Conservation (phyloP, 2,888 invertebrate species). For the Sisyra terminalis region DNA sequence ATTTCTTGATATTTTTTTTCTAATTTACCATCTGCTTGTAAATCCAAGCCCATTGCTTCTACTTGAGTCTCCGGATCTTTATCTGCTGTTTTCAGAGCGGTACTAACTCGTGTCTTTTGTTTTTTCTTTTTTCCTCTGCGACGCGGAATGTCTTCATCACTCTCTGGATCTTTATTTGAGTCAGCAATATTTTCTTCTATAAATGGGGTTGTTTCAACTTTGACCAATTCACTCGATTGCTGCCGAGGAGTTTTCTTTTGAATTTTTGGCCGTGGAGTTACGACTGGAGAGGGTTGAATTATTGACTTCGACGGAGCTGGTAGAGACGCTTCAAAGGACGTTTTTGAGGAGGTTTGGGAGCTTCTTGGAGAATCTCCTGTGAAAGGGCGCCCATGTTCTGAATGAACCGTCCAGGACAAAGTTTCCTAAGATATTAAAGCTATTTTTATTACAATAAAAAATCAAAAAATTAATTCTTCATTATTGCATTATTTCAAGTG, state of each 20-base stretch:
- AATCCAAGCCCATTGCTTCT: conserved; percentile 6
- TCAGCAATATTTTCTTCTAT: conserved; percentile 19
- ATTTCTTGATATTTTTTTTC: neutral
- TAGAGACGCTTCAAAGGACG: conserved; percentile 3
- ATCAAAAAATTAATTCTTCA: neutral
- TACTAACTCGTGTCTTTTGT: conserved; percentile 24
- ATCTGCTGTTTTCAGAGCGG: conserved; percentile 21
- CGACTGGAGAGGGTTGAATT: conserved; percentile 7
- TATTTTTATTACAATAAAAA: neutral
- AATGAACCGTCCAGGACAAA: conserved; percentile 31
- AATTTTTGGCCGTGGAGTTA: neutral
- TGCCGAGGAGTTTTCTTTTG: no score
- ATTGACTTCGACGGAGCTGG: neutral
- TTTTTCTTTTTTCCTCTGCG: conserved; percentile 34
- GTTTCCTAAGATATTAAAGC: conserved; percentile 24
- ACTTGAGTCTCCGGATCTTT: conserved; percentile 57
- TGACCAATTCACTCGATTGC: no score
- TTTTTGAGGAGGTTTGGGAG: conserved; percentile 6
- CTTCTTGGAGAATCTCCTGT: conserved; percentile 3
- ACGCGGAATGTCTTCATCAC: conserved; percentile 39
- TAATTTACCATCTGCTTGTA: conserved; percentile 1
- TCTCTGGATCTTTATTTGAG: conserved; percentile 34
- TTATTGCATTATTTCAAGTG: neutral
- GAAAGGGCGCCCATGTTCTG: conserved; percentile 25
- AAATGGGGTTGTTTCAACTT: conserved; percentile 8